Evolutionary conservation across 2,797 vertebrate genomes (phyloP), one percentile per base, ranked within the genome.

Genomic region (Sandelia bainsii): DNA sequence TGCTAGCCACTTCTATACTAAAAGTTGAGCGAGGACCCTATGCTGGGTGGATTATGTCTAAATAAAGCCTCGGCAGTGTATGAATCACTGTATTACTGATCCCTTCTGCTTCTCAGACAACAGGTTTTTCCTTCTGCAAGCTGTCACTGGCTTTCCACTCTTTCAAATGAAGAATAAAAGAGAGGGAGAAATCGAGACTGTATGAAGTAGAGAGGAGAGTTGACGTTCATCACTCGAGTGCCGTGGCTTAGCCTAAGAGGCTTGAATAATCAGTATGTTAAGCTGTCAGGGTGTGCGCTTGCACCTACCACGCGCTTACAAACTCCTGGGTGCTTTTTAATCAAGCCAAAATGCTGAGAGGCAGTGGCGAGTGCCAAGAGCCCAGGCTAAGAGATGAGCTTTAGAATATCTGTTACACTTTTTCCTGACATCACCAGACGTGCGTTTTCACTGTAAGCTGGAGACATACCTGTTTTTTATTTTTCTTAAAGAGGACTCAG

Each of bases 181-280:
- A 70, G 77, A 65, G 63, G 40, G 71, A 85, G 86, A 81, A 81
- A 87, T 50, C 11, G 67, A 79, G 72, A 79, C 66, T 65, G 68
- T 72, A 72, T 51, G 71, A 78, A 79, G 77, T 75, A 81, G 84
- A 84, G 87, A 83, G 86, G 73, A 79, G 86, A 90, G 90, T 84
- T 90, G 90, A 92, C 89, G 85, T 89, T 93, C 88, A 86, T 94
- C 92, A 93, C 82, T 88, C 87, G 85, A 91, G 85, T 87, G 90
- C 89, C 79, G 83, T 84, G 88, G 94, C 93, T 94, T 94, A 94
- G 89, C 73, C 77, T 94, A 94, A 94, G 94, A 94, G 89, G 93
- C 93, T 94, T 94, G 92, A 94, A 94, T 93, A 94, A 94, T 95
- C 94, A 94, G 91, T 87, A 86, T 90, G 90, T 93, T 94, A 94